A percentile compares a stretch with the other conserved stretches of the same genome.
Evolutionary conservation across 1,140 invertebrate species (phyloP).

Genomic region (Pygmarrhopalites habei): DNA sequence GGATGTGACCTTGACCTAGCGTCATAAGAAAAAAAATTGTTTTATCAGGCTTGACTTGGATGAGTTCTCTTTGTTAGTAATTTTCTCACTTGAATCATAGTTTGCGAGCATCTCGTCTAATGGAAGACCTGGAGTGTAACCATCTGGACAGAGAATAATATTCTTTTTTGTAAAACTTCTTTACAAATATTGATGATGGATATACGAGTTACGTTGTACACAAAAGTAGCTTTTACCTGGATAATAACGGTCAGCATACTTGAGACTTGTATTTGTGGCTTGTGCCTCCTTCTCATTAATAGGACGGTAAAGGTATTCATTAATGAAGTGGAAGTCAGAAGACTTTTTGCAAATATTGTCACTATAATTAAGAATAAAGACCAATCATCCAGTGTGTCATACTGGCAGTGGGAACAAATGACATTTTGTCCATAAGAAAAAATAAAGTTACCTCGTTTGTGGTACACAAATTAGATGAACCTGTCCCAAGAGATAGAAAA

Average conservation of each 20-base stretch:
- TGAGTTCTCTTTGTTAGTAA: background rate
- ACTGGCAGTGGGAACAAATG: no score
- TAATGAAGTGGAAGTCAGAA: constrained; percentile 83
- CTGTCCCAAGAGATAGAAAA: no score
- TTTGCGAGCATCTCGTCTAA: constrained; percentile 14
- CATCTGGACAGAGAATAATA: background rate
- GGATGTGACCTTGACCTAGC: background rate
- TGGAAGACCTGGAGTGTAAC: constrained; percentile 16
- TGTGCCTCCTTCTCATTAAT: constrained; percentile 72
- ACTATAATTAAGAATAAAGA: no score
- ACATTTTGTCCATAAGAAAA: no score
- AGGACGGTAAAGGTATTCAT: constrained; percentile 75
- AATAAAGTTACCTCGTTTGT: no score
- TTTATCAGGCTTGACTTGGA: background rate
- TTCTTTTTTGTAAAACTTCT: no score
- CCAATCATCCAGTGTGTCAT: no score
- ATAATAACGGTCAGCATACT: constrained; percentile 62
- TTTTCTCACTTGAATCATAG: background rate
- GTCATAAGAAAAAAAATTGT: no score
- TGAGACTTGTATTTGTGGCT: constrained; percentile 67
- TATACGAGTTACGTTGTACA: no score
- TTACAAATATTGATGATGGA: no score
- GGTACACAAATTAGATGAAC: constrained; percentile 90
- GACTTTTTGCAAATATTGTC: constrained; percentile 81
- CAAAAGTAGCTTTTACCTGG: constrained; percentile 5